These are phyloP conservation scores for Eupristina koningsbergeri DNA, from an alignment of 1,140 invertebrate genomes.

Conservation along the genomic window DNA sequence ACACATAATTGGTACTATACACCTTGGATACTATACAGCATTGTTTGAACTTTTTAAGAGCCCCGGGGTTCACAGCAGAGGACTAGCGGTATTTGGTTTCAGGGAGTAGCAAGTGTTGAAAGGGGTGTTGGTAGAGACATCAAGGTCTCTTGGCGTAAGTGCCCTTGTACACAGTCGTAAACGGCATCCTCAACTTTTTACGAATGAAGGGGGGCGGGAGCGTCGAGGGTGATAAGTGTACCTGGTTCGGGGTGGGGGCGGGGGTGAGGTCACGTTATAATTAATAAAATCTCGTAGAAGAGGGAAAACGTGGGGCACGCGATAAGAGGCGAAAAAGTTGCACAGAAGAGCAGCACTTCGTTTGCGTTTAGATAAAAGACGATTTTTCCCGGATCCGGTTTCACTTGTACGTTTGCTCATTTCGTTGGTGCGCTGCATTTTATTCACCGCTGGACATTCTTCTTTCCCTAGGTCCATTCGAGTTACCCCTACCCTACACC, in stretches of 20 bases:
- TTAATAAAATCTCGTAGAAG: slow-evolving; percentile 31
- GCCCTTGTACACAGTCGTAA: not conserved
- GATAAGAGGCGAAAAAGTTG: slow-evolving; percentile 21
- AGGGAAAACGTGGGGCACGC: not conserved
- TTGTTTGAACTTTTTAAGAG: no score
- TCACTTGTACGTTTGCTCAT: slow-evolving; percentile 34
- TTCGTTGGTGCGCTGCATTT: slow-evolving; percentile 20
- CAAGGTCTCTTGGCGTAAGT: not conserved
- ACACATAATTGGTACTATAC: no score
- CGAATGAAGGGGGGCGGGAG: not conserved
- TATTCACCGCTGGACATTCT: slow-evolving; percentile 36
- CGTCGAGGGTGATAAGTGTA: not conserved
- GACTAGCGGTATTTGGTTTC: no score
- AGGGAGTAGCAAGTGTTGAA: not conserved
- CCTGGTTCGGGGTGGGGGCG: no score
- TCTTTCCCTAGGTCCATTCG: not conserved
- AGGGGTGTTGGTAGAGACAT: no score
- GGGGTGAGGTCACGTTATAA: not conserved
- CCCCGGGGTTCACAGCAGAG: no score
- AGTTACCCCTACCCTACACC: not conserved
- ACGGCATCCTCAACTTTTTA: not conserved
- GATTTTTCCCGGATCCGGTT: not conserved
- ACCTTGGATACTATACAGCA: no score
- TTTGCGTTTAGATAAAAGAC: not conserved
- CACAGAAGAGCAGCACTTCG: not conserved